phyloP scores from a whole-genome alignment of 2,888 invertebrate species.

The Onchidella celtica region DNA sequence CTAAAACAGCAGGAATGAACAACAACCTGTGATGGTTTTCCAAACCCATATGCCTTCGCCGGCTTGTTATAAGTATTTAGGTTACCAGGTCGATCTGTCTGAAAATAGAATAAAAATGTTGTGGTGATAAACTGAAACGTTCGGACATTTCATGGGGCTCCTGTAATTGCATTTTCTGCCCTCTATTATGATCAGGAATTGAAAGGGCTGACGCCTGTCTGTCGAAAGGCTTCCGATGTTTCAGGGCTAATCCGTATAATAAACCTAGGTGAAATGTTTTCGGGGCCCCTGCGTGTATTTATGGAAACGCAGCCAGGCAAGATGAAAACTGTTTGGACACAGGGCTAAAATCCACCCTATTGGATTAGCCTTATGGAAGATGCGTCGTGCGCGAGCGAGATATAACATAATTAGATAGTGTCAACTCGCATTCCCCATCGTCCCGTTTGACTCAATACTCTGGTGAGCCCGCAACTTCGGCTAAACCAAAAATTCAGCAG shows the following conservation, averaged over 20 bases:
- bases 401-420: slow-evolving; percentile 45
- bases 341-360: slow-evolving; percentile 42
- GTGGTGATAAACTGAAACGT: not conserved
- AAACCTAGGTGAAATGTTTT: slow-evolving; percentile 58
- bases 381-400: not conserved
- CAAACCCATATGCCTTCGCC: too few relatives aligned
- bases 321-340: slow-evolving; percentile 50
- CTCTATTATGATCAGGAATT: slow-evolving; percentile 31
- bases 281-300: slow-evolving; percentile 40
- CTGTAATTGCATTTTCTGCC: slow-evolving; percentile 34
- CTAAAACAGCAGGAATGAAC: too few relatives aligned
- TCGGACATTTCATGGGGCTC: slow-evolving; percentile 15
- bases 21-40: too few relatives aligned
- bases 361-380: slow-evolving; percentile 36
- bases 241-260: slow-evolving; percentile 54
- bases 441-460: slow-evolving; percentile 22
- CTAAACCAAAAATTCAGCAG: not conserved
- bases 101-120: not conserved
- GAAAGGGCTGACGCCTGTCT: slow-evolving; percentile 26
- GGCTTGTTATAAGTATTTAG: not conserved
- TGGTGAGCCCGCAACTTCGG: not conserved
- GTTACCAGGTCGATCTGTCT: not conserved
- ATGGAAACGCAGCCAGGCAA: slow-evolving; percentile 45
- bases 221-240: slow-evolving; percentile 53
- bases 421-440: slow-evolving; percentile 25